Base-by-base conservation (phyloP, 2,113 vertebrate genomes). In the Alexandromys fortis region DNA sequence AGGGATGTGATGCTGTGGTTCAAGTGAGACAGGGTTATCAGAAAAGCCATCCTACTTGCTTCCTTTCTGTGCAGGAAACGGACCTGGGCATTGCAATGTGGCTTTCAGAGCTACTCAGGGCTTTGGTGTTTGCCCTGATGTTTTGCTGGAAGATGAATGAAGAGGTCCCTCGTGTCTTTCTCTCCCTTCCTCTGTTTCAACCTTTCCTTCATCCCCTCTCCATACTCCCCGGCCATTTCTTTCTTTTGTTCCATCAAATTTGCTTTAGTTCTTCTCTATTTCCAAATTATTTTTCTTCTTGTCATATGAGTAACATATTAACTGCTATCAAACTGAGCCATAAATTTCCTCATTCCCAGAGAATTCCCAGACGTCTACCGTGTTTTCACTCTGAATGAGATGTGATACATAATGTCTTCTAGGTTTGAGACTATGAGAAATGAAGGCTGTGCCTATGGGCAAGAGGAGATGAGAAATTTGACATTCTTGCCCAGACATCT, bases 21-120 rank as follows among this genome's bases (percentile, higher is more conserved):
- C 68, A 49, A 89, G 94, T 13, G 12, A 95, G 86, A 89, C 96
- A 93, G 49, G 79, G 97, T 89, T 45, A 68, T 97, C 94, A 86
- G 89, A 92, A 96, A 6, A 96, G 95, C 97, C 81, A 49, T 35
- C 35, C 5, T 75, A 61, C 28, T 0, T 0, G 28, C 79, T 98
- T 97, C 95, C 95, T 97, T 97, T 68, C 93, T 96, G 55, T 13
- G 81, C 0, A 77, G 97, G 94, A 98, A 97, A 94, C 88, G 52
- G 86, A 96, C 82, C 58, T 58, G 24, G 5, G 88, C 1, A 0
- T 33, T 91, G 94, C 8, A 19, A 55, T 90, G 68, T 88, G 94
- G 76, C 65, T 95, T 78, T 91, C 79, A 85, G 90, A 96, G 78
- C n/a, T 93, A n/a, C 93, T 86, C 92, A 55, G 79, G 0, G 0